Base-by-base conservation (phyloP, 2,113 vertebrate genomes). In the Edolisoma coerulescens region DNA sequence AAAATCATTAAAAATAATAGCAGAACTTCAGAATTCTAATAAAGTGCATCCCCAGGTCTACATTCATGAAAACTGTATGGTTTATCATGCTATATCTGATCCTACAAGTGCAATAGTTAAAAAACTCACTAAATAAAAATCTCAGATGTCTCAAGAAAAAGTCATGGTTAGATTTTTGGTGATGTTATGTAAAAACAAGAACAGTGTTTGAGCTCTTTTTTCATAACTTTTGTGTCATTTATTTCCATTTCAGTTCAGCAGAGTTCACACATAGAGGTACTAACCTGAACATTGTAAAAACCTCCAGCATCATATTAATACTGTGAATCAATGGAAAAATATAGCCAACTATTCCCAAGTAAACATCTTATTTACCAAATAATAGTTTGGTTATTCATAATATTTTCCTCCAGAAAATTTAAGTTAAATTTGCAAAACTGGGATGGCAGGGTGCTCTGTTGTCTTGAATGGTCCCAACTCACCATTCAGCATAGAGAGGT, bases 361-460 rank as follows among this genome's bases (percentile, higher is more conserved):
- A 69, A 80, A 26, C 2, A 7, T 6, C 39, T 50, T 50, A 28
- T 54, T 76, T 64, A 7, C 7, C 8, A 56, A 41, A 73, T 22
- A 68, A 56, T 33, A 3, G 15, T 50, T 45, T 39, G 3, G 2
- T 61, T 75, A 39, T 59, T 83, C 5, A 7, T 27, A 64, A 56
- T 7, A 30, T 3, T 78, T 85, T 83, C 13, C 16, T 60, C 9
- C 26, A 52, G 19, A 84, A 52, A 86, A 64, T 0, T 11, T 22
- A 7, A 33, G 23, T 56, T 84, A 39, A 60, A 53, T 81, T 73
- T 64, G 3, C 15, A n/a, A 22, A 69, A n/a, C 17, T 24, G 7
- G 8, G 7, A 19, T 52, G 13, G 3, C 33, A 47, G 45, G 0
- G 4, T 52, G 52, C 8, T 22, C 16, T 18, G 1, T 30, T 57